phyloP scores from a whole-genome alignment of 2,888 invertebrate species.

The Notodonta ziczac region DNA sequence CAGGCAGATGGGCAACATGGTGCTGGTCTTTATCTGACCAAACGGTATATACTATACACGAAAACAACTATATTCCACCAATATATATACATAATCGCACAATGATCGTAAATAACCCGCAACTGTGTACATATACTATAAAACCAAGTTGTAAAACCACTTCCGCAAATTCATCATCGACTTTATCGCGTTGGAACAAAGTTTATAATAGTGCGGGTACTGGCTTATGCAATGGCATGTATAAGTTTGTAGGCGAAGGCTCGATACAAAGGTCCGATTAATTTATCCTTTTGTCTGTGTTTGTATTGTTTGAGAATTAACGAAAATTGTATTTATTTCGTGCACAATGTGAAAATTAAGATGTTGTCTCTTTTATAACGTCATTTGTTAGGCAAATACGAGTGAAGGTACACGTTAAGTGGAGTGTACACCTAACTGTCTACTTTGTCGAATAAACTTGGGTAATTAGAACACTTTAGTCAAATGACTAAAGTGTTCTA shows the following conservation, averaged over 20 bases:
- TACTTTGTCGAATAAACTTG: too few relatives aligned
- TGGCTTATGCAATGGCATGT: not conserved
- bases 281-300: constrained; percentile 59
- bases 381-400: constrained; percentile 51
- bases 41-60: constrained; percentile 80
- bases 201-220: constrained; percentile 17
- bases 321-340: constrained; percentile 49
- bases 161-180: not conserved
- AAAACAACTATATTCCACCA: constrained; percentile 28
- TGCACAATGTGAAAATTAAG: constrained; percentile 63
- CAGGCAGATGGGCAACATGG: constrained; percentile 70
- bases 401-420: constrained; percentile 11
- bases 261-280: constrained; percentile 58
- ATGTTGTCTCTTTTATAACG: constrained; percentile 45
- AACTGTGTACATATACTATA: constrained; percentile 59
- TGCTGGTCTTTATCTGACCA: constrained; percentile 67
- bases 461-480: too few relatives aligned
- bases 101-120: constrained; percentile 50
- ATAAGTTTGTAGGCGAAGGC: constrained; percentile 31
- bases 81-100: constrained; percentile 69
- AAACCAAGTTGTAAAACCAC: constrained; percentile 13
- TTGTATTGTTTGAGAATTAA: constrained; percentile 43
- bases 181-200: constrained; percentile 13
- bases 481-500: too few relatives aligned
- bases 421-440: not conserved